Evolutionary conservation across 2,888 invertebrate species (phyloP), one percentile per base, ranked within the genome.

Genomic region (Lapara coniferarum): DNA sequence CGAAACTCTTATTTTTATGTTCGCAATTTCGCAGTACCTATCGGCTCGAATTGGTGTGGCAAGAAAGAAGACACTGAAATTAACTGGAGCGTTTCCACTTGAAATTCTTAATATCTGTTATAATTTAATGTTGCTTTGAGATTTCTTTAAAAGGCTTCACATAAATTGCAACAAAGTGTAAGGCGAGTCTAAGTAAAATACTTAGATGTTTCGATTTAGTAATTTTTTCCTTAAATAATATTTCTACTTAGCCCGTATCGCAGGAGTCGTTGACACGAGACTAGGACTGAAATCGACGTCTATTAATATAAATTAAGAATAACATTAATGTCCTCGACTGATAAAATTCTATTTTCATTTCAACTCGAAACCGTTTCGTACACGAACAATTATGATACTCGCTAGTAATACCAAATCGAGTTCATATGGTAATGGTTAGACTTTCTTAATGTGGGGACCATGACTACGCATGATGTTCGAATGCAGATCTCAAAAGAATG

Each of bases 381-480:
- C 49, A 49, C 63, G 19, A 19, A 49, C 16, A 49, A 59, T 59
- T 46, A 16, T 44, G 10, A 2, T 46, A 46, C 46, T 63, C 46
- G 19, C 49, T 46, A 63, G 63, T 63, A 49, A 63, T 53, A 70
- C 69, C 30, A 55, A 49, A 67, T 67, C 70, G 69, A 70, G 68
- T 67, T 53, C 69, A 51, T 69, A 57, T 72, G 70, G 72, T 69
- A 69, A 69, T 72, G 73, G 74, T 76, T 77, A 79, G 83, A 89
- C 89, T 90, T 90, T 90, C 89, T 83, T 81, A 81, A 81, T 83
- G 74, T 67, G 73, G 74, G 67, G 73, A 77, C 74, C 77, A 81
- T 87, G 89, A 89, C 89, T 84, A 85, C 82, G 89, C 90, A 89
- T 88, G 89, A 89, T 86, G 79, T 85, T 84, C 79, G 77, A 77